These are phyloP conservation scores for Ectropis crepuscularia DNA, from an alignment of 2,888 invertebrate species.

Conservation along the genomic window DNA sequence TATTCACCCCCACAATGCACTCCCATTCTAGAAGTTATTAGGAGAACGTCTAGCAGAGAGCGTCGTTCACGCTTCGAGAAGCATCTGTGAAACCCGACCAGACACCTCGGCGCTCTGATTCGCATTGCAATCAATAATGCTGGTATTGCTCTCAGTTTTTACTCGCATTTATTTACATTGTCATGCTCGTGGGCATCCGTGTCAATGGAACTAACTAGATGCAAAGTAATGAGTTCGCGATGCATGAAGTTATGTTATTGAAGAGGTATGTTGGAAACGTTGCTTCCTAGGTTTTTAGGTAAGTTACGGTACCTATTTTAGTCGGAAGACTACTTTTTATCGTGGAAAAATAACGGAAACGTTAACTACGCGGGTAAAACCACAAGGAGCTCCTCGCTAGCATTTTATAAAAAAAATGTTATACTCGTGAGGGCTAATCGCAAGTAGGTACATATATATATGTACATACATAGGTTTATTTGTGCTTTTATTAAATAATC, in stretches of 20 bases:
- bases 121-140: slow-evolving; percentile 48
- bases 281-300: neutral
- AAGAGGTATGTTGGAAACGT: too few relatives aligned
- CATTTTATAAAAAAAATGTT: too few relatives aligned
- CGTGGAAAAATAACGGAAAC: too few relatives aligned
- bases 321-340: too few relatives aligned
- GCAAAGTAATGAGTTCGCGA: slow-evolving; percentile 20
- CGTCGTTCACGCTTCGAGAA: slow-evolving; percentile 40
- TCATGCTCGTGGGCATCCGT: slow-evolving; percentile 41
- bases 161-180: slow-evolving; percentile 39
- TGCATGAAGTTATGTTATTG: slow-evolving; percentile 19
- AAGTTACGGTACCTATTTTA: neutral
- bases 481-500: slow-evolving; percentile 1
- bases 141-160: slow-evolving; percentile 35
- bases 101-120: slow-evolving; percentile 52
- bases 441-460: too few relatives aligned
- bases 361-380: too few relatives aligned
- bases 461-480: too few relatives aligned
- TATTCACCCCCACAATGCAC: too few relatives aligned
- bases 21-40: too few relatives aligned
- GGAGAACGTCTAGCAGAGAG: neutral
- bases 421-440: too few relatives aligned
- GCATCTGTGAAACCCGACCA: slow-evolving; percentile 37
- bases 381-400: too few relatives aligned
- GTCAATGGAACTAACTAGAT: slow-evolving; percentile 40